Base-by-base conservation (phyloP, 92 coral and sea anemone genomes). In the Nematostella vectensis region DNA sequence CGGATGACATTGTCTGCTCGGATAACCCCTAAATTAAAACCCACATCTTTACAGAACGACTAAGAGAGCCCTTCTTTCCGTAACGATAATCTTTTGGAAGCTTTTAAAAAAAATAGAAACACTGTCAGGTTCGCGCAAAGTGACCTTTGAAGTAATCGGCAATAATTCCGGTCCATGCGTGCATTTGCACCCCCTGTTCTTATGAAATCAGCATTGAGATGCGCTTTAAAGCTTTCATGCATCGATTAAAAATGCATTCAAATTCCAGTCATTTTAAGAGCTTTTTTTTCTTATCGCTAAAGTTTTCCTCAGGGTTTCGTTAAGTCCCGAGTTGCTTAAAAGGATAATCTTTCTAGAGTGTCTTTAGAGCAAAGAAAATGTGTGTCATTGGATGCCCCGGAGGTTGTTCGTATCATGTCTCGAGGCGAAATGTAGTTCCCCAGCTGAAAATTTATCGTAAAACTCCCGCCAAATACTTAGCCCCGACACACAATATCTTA, bases 181-280 rank as follows among this genome's bases (percentile, higher is more conserved):
- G 15, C 15, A 6, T 45, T 45, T 45, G 17, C 18, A 17, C 18
- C 12, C 51, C 23, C 9, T 9, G 18, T 4, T 22, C 51, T 22
- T 9, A 45, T 45, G 18, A 45, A 45, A 4, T 10, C 18, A 8
- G 4, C 51, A 9, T 22, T 45, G 51, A 45, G 18, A 22, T 45
- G 51, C 40, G 51, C 23, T 19, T 45, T 36, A 36, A 45, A 22
- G 51, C 18, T 22, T 45, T 17, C 51, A 9, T 45, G 9, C 18
- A 4, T 22, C 23, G 51, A 45, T 45, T 45, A 45, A 10, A 45
- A 45, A 45, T 4, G 18, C 51, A 45, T 45, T 22, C 9, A 45
- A 8, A 45, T 45, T 45, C 51, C 51, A 45, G 11, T 4, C 17
- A 6, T 45, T 45, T 45, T 45, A 45, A 45, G 51, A 45, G 51